These are phyloP conservation scores for Cyphomyrus discorhynchus DNA, from an alignment of 2,113 vertebrate species.

Conservation along the genomic window DNA sequence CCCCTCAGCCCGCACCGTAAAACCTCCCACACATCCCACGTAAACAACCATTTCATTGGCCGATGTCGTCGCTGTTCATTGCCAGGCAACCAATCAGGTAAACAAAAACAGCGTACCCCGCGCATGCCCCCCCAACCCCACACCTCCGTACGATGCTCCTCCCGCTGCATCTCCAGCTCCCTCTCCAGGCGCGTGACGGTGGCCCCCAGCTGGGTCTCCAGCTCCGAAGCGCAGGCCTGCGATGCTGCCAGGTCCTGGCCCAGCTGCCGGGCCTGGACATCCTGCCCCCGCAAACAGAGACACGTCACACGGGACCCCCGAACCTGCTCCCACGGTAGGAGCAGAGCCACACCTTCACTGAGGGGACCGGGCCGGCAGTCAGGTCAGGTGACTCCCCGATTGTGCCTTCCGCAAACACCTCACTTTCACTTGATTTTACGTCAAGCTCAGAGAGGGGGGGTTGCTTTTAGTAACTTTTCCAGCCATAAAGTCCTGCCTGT, in stretches of 20 bases:
- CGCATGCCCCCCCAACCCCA: neutral
- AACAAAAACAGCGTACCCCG: neutral
- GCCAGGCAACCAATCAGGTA: neutral
- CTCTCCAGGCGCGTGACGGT: slow-evolving; percentile 56
- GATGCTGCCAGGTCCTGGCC: slow-evolving; percentile 56
- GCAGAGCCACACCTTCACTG: neutral
- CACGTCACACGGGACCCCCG: neutral
- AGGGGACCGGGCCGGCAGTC: neutral
- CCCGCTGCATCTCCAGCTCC: slow-evolving; percentile 56
- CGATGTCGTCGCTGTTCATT: neutral
- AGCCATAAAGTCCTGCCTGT: neutral
- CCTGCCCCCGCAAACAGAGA: slow-evolving; percentile 38
- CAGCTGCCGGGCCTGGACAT: slow-evolving; percentile 31
- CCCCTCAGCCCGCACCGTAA: neutral
- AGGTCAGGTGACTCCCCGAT: neutral
- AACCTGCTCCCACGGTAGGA: neutral
- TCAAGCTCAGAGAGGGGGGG: neutral
- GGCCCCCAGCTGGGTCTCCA: slow-evolving; percentile 56
- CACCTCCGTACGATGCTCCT: slow-evolving; percentile 59
- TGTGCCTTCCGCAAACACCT: neutral
- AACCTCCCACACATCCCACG: neutral
- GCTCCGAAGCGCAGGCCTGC: slow-evolving; percentile 59
- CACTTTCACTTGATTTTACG: neutral
- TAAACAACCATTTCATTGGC: neutral
- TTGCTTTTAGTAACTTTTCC: neutral